Conservation (phyloP, 2,113 vertebrate species). For the Etheostoma cragini region DNA sequence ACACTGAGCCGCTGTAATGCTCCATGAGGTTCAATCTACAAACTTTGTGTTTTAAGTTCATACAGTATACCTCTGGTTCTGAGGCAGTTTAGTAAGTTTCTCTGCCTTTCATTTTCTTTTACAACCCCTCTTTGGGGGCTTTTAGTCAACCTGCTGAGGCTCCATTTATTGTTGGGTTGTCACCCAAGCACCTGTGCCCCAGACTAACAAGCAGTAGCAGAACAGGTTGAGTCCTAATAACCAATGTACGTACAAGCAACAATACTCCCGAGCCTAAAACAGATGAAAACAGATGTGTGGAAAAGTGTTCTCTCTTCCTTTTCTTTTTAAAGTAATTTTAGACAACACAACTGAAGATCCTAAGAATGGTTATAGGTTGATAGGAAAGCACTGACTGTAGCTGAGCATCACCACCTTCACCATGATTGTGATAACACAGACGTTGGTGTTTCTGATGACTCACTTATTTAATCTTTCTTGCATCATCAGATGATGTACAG, state of each 20-base stretch:
- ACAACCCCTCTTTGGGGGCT: not conserved
- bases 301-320: not conserved
- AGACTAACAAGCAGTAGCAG: slow-evolving; percentile 36
- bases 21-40: slow-evolving; percentile 13
- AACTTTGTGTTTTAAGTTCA: not conserved
- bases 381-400: not conserved
- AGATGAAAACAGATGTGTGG: slow-evolving; percentile 25
- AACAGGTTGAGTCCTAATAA: slow-evolving; percentile 23
- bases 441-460: slow-evolving; percentile 31
- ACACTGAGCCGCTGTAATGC: not conserved
- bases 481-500: not conserved
- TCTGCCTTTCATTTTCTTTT: slow-evolving; percentile 9
- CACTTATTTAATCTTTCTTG: slow-evolving; percentile 33
- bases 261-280: slow-evolving; percentile 1
- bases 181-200: slow-evolving; percentile 28
- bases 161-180: slow-evolving; percentile 27
- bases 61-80: not conserved
- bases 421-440: not conserved
- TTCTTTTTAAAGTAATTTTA: not conserved
- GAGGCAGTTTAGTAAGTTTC: not conserved
- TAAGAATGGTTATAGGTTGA: not conserved
- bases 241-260: not conserved
- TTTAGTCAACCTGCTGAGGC: slow-evolving; percentile 19
- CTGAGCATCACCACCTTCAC: slow-evolving; percentile 1
- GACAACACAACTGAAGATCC: not conserved